A percentile compares a stretch with the other conserved stretches of the same genome.
Evolutionary conservation across 2,797 vertebrate species (phyloP).

Genomic region (Catharus ustulatus): DNA sequence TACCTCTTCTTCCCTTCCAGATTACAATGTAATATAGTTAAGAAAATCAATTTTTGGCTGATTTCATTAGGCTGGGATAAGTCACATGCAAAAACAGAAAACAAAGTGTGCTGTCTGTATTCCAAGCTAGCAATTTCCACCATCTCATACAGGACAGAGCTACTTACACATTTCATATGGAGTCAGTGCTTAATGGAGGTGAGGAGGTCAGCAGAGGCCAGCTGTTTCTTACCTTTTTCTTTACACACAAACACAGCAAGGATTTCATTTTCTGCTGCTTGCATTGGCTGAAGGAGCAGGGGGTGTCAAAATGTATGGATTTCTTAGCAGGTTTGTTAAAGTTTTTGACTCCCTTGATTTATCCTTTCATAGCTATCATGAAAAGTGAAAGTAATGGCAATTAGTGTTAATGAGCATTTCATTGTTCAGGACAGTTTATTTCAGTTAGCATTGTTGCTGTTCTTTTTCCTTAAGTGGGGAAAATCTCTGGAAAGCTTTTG

Average conservation of each 20-base stretch:
- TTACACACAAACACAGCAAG: constrained; percentile 40
- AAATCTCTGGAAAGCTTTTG: constrained; percentile 33
- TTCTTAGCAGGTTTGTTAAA: constrained; percentile 64
- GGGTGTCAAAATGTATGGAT: constrained; percentile 58
- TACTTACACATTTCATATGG: constrained; percentile 31
- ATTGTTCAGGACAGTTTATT: constrained; percentile 67
- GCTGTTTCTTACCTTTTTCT: constrained; percentile 29
- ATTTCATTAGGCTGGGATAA: not conserved
- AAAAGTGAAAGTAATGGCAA: constrained; percentile 67
- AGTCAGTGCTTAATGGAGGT: constrained; percentile 35
- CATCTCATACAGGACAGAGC: not conserved
- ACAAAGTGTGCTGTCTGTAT: not conserved
- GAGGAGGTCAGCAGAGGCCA: constrained; percentile 45
- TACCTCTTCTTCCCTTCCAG: not conserved
- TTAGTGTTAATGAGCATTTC: constrained; percentile 75
- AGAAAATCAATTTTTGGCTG: not conserved
- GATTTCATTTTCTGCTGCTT: constrained; percentile 46
- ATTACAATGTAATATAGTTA: not conserved
- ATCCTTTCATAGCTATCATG: constrained; percentile 58
- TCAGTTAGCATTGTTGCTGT: constrained; percentile 49
- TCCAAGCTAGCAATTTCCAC: not conserved
- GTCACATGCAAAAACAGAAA: not conserved
- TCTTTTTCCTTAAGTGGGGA: not conserved
- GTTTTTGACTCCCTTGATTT: constrained; percentile 72
- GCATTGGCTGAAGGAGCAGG: constrained; percentile 43